These are phyloP conservation scores for Corynorhinus townsendii DNA, from an alignment of 2,113 vertebrate species.

Conservation along the genomic window DNA sequence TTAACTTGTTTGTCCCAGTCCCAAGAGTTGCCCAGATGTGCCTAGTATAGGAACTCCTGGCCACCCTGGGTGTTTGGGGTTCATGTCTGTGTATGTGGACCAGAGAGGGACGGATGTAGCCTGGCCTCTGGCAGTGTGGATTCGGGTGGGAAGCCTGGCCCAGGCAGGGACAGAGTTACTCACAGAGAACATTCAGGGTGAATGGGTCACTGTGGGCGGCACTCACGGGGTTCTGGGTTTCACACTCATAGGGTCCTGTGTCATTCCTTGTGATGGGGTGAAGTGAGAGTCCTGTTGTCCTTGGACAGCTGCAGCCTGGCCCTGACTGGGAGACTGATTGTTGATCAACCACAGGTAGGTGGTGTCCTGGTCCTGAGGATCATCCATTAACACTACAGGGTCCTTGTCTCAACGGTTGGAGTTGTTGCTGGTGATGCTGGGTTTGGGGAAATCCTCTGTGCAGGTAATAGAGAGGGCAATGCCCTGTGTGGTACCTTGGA, in stretches of 20 bases:
- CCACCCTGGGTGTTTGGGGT: not conserved
- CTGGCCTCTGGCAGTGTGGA: not conserved
- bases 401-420: not conserved
- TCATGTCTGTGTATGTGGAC: accelerated
- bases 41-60: too few relatives aligned
- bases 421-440: not conserved
- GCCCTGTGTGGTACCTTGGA: not conserved
- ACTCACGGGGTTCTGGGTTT: too few relatives aligned
- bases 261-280: too few relatives aligned
- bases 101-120: not conserved
- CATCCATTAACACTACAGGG: constrained; percentile 17
- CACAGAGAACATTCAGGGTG: too few relatives aligned
- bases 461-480: not conserved
- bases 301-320: too few relatives aligned
- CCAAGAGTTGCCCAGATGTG: too few relatives aligned
- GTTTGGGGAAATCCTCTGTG: not conserved
- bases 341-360: constrained; percentile 26
- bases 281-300: not conserved
- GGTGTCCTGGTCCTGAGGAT: not conserved
- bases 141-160: not conserved
- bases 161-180: too few relatives aligned
- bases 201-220: too few relatives aligned
- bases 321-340: not conserved
- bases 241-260: too few relatives aligned
- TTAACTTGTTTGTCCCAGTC: too few relatives aligned